Conservation (phyloP, 2,888 invertebrate species). For the Eutolmus rufibarbis region DNA sequence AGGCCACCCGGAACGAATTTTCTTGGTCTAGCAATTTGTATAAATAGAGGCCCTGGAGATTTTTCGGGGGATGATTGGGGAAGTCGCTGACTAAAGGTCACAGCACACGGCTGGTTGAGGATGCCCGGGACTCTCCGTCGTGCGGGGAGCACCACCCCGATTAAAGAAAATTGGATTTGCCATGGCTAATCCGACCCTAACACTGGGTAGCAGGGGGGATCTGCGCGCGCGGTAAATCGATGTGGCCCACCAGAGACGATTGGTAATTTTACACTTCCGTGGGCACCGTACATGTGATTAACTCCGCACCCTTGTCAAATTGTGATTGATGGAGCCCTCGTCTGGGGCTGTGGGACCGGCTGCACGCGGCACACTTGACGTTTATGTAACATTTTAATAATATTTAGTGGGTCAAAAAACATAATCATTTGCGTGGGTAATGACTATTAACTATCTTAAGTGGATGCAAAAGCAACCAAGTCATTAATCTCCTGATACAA, state of each 20-base stretch:
- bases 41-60: neutral
- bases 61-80: neutral
- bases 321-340: neutral
- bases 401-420: neutral
- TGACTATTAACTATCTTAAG: neutral
- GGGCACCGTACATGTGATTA: slow-evolving; percentile 24
- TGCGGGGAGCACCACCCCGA: neutral
- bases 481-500: neutral
- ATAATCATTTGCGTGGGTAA: neutral
- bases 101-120: neutral
- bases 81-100: neutral
- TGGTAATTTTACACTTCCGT: slow-evolving; percentile 36
- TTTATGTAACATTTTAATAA: neutral
- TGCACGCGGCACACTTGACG: neutral
- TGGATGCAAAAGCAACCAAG: neutral
- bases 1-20: neutral
- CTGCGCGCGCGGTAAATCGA: neutral
- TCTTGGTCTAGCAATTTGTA: slow-evolving; percentile 25
- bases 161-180: neutral
- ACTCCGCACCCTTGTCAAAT: neutral
- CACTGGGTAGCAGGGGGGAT: neutral
- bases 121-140: neutral
- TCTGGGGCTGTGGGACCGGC: neutral
- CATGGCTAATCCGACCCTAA: neutral
- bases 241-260: slow-evolving; percentile 11